These are phyloP conservation scores for Sceliomorpha sp. DNA, from an alignment of 2,888 invertebrate species.

Conservation along the genomic window DNA sequence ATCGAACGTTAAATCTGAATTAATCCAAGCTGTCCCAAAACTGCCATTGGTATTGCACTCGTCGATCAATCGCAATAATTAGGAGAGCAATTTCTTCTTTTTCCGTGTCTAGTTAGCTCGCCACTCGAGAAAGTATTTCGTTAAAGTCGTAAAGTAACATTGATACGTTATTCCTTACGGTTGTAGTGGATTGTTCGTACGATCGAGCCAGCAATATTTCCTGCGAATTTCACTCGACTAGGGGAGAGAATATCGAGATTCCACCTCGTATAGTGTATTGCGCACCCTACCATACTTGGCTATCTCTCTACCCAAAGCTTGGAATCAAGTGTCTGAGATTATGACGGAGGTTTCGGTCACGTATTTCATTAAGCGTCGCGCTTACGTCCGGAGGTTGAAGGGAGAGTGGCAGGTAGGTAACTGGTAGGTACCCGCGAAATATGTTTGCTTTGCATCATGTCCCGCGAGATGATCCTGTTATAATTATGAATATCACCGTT, in stretches of 20 bases:
- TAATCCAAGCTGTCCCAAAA: too few species aligned
- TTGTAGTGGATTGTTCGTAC: slow-evolving; percentile 40
- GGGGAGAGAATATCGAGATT: slow-evolving; percentile 51
- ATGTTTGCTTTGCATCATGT: slow-evolving; percentile 73
- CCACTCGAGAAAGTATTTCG: slow-evolving; percentile 3
- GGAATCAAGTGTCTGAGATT: slow-evolving; percentile 80
- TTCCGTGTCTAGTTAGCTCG: too few species aligned
- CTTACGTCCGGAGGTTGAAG: slow-evolving; percentile 58
- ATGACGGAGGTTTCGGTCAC: slow-evolving; percentile 79
- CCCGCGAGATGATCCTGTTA: slow-evolving; percentile 71
- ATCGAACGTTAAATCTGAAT: too few species aligned
- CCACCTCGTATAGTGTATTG: slow-evolving; percentile 34
- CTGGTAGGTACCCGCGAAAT: slow-evolving; percentile 67
- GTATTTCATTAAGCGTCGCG: slow-evolving; percentile 79
- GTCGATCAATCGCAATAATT: too few species aligned
- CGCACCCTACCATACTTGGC: slow-evolving; percentile 33
- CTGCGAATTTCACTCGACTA: slow-evolving; percentile 47
- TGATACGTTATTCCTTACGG: slow-evolving; percentile 30
- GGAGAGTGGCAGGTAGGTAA: slow-evolving; percentile 54
- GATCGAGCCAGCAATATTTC: slow-evolving; percentile 44
- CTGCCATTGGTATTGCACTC: too few species aligned
- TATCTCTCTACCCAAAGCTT: slow-evolving; percentile 31
- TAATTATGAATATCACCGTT: slow-evolving; percentile 72
- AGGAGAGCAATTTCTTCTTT: too few species aligned
- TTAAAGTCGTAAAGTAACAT: slow-evolving; percentile 39